These are phyloP conservation scores for Spodoptera frugiperda DNA, from an alignment of 1,140 invertebrate species.

Conservation along the genomic window DNA sequence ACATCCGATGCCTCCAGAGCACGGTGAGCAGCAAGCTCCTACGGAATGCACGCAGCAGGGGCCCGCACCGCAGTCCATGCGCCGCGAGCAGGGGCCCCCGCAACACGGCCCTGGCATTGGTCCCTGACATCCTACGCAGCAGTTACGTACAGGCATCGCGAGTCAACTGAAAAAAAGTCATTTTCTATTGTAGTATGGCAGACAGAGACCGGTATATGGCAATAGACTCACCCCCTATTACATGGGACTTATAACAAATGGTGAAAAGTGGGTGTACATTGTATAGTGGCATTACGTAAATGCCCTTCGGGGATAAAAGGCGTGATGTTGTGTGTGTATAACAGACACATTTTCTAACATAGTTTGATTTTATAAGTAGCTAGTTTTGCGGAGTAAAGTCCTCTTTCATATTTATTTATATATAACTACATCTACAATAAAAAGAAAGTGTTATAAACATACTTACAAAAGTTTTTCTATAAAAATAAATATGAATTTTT, in stretches of 20 bases:
- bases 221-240: too few species aligned
- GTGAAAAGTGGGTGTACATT: too few species aligned
- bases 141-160: constrained; percentile 75
- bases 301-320: too few species aligned
- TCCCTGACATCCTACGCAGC: constrained; percentile 77
- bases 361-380: too few species aligned
- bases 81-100: constrained; percentile 55
- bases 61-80: constrained; percentile 62
- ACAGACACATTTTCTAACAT: too few species aligned
- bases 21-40: constrained; percentile 64
- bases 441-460: too few species aligned
- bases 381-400: too few species aligned
- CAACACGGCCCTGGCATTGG: constrained; percentile 69
- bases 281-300: too few species aligned
- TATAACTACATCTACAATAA: not conserved
- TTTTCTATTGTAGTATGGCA: not conserved
- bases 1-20: constrained; percentile 59
- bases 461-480: constrained; percentile 12
- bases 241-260: too few species aligned
- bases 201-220: too few species aligned
- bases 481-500: not conserved
- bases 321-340: too few species aligned
- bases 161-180: constrained; percentile 13
- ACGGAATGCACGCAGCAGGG: constrained; percentile 72
- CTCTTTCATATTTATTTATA: too few species aligned